phyloP scores from a whole-genome alignment of 1,140 invertebrate species.

The Dendroctonus ponderosae region DNA sequence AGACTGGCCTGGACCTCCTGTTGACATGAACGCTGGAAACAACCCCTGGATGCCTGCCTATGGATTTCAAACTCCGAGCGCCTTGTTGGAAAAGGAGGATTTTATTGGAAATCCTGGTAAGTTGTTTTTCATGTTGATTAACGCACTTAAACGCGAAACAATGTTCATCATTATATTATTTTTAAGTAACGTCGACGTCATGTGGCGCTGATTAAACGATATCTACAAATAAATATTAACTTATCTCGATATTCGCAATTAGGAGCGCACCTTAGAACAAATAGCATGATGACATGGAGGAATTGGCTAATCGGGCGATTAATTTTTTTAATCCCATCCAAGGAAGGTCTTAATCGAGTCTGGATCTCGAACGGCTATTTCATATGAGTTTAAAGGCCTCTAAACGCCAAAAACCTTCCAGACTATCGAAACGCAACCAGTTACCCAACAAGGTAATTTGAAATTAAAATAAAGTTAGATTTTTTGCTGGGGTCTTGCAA shows the following conservation, averaged over 20 bases:
- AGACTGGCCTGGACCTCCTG: constrained; percentile 62
- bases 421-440: not conserved
- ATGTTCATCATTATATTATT: not conserved
- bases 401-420: not conserved
- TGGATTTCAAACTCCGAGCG: constrained; percentile 59
- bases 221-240: too few species aligned
- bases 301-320: too few species aligned
- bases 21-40: constrained; percentile 51
- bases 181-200: not conserved
- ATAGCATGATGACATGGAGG: too few species aligned
- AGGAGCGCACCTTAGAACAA: too few species aligned
- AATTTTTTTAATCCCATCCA: not conserved
- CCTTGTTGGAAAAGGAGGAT: constrained; percentile 59
- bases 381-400: not conserved
- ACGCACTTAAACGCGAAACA: not conserved
- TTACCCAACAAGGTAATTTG: constrained; percentile 8
- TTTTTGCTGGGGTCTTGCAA: constrained; percentile 4
- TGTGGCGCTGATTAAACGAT: too few species aligned
- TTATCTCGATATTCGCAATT: too few species aligned
- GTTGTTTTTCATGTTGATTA: constrained; percentile 12
- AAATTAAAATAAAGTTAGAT: constrained; percentile 5
- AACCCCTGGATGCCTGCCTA: constrained; percentile 67
- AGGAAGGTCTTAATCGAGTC: too few species aligned
- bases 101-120: constrained; percentile 60
- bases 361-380: too few species aligned